Evolutionary conservation across 2,797 vertebrate genomes (phyloP).

Genomic region (Dallia pectoralis): DNA sequence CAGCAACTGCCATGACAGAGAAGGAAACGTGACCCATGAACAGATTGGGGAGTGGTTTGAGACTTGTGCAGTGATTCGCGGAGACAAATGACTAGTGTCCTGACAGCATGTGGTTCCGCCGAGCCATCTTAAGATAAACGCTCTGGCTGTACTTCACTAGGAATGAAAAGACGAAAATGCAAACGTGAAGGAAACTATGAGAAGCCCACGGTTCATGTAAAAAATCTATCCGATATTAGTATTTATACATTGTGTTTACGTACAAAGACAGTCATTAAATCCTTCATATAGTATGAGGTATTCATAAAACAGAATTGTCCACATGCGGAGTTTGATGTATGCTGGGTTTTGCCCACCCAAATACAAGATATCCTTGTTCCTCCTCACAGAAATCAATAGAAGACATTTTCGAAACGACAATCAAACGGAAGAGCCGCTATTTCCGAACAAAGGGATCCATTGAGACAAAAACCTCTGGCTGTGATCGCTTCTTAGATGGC

Average conservation of each 20-base stretch:
- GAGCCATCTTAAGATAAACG: no score
- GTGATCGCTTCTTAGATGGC: constrained; percentile 4
- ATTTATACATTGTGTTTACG: neutral
- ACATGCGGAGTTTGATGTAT: neutral
- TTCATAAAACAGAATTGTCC: neutral
- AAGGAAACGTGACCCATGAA: neutral
- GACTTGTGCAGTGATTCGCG: neutral
- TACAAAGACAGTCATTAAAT: neutral
- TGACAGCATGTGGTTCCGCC: no score
- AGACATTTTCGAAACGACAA: neutral
- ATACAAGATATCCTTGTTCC: neutral
- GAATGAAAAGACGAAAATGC: no score
- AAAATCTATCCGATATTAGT: neutral
- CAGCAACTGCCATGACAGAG: neutral
- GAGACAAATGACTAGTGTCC: neutral
- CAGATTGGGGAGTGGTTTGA: neutral
- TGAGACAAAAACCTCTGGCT: neutral
- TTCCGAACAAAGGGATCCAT: neutral
- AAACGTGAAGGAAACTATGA: neutral
- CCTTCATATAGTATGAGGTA: neutral
- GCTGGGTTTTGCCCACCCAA: neutral
- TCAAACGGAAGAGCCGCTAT: neutral
- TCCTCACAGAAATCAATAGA: neutral
- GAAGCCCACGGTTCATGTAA: neutral
- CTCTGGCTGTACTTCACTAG: no score